Conservation (phyloP, 2,797 vertebrate genomes). For the Enteromius argenteus region DNA sequence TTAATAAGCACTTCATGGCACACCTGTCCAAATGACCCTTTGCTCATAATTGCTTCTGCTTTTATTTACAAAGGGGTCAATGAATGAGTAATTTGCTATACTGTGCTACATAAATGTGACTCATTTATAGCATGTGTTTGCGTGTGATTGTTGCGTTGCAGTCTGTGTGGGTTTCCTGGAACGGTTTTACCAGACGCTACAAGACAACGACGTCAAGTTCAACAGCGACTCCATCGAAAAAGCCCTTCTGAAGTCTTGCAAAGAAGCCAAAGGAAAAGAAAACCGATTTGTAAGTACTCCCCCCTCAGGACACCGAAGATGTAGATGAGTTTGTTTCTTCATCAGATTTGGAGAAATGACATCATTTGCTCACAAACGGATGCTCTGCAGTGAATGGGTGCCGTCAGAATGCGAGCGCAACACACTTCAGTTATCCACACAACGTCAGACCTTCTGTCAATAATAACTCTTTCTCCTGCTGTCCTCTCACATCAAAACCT, state of each 20-base stretch:
- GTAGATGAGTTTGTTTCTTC: neutral
- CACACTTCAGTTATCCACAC: neutral
- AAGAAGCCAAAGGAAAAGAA: constrained; percentile 92
- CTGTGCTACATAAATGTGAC: neutral
- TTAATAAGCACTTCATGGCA: neutral
- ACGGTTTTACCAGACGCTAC: constrained; percentile 89
- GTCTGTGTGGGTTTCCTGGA: constrained; percentile 91
- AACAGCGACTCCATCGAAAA: constrained; percentile 85
- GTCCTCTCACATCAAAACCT: neutral
- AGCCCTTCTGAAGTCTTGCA: constrained; percentile 85
- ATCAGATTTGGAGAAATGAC: neutral
- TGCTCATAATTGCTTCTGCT: too few species aligned
- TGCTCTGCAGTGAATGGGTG: neutral
- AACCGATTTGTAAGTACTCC: constrained; percentile 89
- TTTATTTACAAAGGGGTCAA: neutral
- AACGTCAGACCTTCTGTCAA: neutral
- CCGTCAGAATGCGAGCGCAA: neutral
- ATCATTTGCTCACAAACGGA: neutral
- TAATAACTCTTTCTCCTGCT: neutral
- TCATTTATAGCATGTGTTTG: neutral
- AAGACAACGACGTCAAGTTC: constrained; percentile 84
- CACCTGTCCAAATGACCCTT: neutral
- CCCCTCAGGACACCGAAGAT: neutral
- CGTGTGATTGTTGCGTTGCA: constrained; percentile 68
- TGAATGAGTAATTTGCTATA: neutral